Evolutionary conservation across 2,888 invertebrate species (phyloP), one percentile per base, ranked within the genome.

Genomic region (Palloptera scutellata): DNA sequence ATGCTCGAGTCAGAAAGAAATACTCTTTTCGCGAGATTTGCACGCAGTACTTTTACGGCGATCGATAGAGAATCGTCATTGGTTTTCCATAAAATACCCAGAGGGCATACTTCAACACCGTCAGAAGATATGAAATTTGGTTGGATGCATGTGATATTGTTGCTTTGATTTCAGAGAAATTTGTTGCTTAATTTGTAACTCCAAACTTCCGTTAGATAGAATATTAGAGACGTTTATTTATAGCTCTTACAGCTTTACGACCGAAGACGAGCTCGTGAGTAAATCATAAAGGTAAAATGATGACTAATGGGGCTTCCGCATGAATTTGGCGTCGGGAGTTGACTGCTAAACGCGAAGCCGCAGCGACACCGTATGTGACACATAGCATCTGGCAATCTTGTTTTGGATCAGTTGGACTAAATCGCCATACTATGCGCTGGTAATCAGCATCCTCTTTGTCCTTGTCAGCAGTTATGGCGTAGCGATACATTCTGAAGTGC

Each of bases 251-350:
- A 57, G n/a, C 13, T 57, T 41, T 30, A 40, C n/a, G 40, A 15
- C n/a, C 6, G 40, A 41, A 19, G 45, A 60, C 19, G 60, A 10
- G 13, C 69, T 67, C n/a, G 55, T 70, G 6, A 69, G 52, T 12
- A 69, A 51, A 45, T 69, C 65, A 41, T 70, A 69, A 48, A 69
- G 67, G 17, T 70, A 65, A 43, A 67, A 69, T 19, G 11, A 71
- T 69, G 19, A 20, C 43, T 9, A 15, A 11, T 3, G 53, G 30
- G 42, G 62, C 62, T 20, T 41, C 64, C 1, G 19, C 19, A n/a
- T 61, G 67, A 17, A 52, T 61, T 48, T 70, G 61, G 45, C 66
- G 61, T 12, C 69, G 41, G 12, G 60, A 43, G 45, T 60, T 63
- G n/a, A 69, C 65, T 0, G 69, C 55, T 12, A 67, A 51, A 40